Conservation (phyloP, 2,888 invertebrate species). For the Dusona sp. region DNA sequence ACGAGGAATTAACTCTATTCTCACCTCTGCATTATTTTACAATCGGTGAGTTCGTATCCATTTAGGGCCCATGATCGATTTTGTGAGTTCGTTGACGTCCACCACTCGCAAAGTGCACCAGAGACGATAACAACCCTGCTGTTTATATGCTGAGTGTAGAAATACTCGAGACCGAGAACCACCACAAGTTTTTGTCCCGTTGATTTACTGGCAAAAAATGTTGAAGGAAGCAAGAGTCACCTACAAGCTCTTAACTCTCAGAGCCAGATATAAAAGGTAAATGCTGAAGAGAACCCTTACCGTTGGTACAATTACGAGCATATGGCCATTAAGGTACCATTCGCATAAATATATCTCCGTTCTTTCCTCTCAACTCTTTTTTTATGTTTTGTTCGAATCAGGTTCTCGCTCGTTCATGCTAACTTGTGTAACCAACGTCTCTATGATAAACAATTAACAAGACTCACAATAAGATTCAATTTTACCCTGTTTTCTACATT, state of each 20-base stretch:
- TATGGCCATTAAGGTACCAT: constrained; percentile 25
- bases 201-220: constrained; percentile 54
- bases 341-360: constrained; percentile 1
- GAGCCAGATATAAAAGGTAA: constrained; percentile 30
- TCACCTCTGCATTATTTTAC: constrained; percentile 35
- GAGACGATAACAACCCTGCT: constrained; percentile 35
- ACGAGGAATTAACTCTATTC: constrained; percentile 30
- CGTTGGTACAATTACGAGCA: constrained; percentile 56
- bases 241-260: constrained; percentile 39
- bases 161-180: constrained; percentile 32
- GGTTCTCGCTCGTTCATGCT: background rate
- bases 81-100: constrained; percentile 49
- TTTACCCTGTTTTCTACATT: background rate
- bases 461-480: background rate
- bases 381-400: background rate
- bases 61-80: constrained; percentile 61
- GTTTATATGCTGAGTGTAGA: constrained; percentile 42
- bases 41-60: constrained; percentile 41
- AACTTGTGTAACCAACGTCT: background rate
- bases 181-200: constrained; percentile 48
- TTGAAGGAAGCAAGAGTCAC: constrained; percentile 26
- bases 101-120: constrained; percentile 32
- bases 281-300: constrained; percentile 42
- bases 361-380: background rate
- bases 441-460: background rate